phyloP scores from a whole-genome alignment of 2,797 vertebrate genomes.

The Etheostoma nigrum region DNA sequence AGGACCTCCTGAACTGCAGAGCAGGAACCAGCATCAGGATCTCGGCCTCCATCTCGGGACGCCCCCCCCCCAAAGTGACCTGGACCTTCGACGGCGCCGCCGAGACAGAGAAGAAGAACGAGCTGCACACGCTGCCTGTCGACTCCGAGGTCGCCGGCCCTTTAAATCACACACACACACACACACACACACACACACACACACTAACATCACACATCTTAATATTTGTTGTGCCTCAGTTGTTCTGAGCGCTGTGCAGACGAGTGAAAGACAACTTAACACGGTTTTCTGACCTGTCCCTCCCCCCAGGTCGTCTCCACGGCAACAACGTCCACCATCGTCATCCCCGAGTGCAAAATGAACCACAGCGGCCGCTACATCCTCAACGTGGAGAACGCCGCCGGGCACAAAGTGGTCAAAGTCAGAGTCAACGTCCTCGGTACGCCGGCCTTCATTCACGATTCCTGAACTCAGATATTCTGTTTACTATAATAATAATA shows the following conservation, averaged over 20 bases:
- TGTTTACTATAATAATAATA: no score
- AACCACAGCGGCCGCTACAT: constrained; percentile 93
- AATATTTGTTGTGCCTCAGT: no score
- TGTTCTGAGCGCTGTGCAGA: no score
- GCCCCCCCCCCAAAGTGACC: constrained; percentile 92
- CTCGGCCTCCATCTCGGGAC: constrained; percentile 89
- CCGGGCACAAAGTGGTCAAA: constrained; percentile 94
- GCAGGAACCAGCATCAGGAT: constrained; percentile 92
- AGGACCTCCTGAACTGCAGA: constrained; percentile 89
- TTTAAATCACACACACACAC: no score
- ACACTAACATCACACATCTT: no score
- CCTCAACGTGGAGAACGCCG: constrained; percentile 94
- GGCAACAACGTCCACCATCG: constrained; percentile 88
- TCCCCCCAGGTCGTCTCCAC: constrained; percentile 87
- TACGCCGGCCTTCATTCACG: constrained; percentile 72
- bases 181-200: no score
- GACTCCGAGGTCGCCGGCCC: constrained; percentile 89
- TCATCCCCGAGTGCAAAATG: constrained; percentile 90
- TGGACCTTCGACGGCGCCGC: constrained; percentile 97
- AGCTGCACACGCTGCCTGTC: constrained; percentile 91
- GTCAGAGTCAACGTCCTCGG: constrained; percentile 94
- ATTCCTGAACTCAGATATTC: no score
- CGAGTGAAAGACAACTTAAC: no score
- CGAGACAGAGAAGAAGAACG: constrained; percentile 92
- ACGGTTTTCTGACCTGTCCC: no score